A percentile compares a stretch with the other conserved stretches of the same genome.
These are phyloP conservation scores for Anhinga anhinga DNA, from an alignment of 2,113 vertebrate genomes.

Conservation along the genomic window DNA sequence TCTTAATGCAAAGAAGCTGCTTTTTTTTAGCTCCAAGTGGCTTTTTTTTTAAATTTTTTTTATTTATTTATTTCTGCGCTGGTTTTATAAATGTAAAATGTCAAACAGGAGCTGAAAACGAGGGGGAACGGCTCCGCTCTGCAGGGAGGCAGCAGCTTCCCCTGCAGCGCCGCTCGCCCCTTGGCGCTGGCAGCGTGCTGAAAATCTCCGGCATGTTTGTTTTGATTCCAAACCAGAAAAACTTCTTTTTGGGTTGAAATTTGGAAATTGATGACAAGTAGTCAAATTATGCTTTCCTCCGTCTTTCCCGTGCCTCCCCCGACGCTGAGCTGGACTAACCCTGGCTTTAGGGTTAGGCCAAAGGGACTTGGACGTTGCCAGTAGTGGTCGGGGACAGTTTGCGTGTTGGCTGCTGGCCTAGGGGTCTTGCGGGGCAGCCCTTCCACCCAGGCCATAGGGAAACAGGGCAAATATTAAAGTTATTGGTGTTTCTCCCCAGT, in stretches of 20 bases:
- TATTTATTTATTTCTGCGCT: not conserved
- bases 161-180: not conserved
- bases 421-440: not conserved
- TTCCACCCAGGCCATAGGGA: rapidly evolving
- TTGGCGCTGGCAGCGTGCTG: not conserved
- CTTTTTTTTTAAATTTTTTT: too few relatives aligned
- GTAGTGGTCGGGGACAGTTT: rapidly evolving
- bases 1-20: not conserved
- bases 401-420: not conserved
- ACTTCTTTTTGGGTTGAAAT: not conserved
- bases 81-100: not conserved
- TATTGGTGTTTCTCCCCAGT: not conserved
- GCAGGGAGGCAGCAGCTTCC: not conserved
- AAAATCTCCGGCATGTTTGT: not conserved
- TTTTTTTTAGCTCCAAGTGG: not conserved
- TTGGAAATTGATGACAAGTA: not conserved
- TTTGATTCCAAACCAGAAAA: not conserved
- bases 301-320: not conserved
- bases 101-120: not conserved
- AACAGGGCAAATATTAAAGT: not conserved
- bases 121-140: not conserved
- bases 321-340: not conserved
- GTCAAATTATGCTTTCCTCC: not conserved
- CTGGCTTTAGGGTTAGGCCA: not conserved
- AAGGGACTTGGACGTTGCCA: not conserved